Percentiles rank a stretch among this genome's conserved stretches.
Conservation (phyloP, 2,888 invertebrate species). For the Blera fallax region DNA sequence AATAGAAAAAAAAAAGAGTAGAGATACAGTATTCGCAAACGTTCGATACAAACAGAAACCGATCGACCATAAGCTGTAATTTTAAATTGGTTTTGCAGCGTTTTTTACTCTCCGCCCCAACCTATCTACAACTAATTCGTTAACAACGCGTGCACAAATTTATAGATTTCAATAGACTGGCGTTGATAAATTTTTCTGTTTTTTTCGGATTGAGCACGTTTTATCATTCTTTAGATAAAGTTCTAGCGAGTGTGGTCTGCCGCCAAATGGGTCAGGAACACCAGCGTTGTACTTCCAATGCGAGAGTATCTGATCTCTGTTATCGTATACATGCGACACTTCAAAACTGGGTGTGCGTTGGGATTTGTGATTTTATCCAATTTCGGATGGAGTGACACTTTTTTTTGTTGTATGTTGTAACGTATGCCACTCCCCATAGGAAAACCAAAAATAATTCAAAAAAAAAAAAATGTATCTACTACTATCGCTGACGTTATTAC, state of each 20-base stretch:
- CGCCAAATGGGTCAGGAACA: background rate
- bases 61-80: slow-evolving; percentile 4
- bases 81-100: slow-evolving; percentile 2
- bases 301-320: background rate
- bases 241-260: background rate
- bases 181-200: background rate
- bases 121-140: background rate
- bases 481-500: slow-evolving; percentile 4
- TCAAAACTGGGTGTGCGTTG: background rate
- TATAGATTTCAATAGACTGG: background rate
- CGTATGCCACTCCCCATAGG: slow-evolving; percentile 5
- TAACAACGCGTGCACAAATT: background rate
- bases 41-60: background rate
- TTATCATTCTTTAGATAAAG: background rate
- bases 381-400: slow-evolving; percentile 1
- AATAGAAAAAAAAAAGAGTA: background rate
- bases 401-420: background rate
- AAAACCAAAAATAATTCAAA: slow-evolving; percentile 7
- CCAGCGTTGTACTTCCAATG: background rate
- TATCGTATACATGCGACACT: background rate
- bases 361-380: slow-evolving; percentile 20
- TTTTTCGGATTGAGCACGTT: background rate
- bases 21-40: background rate
- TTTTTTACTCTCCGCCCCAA: background rate
- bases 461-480: background rate